Base-by-base conservation (phyloP, 30 jellyfish, hydroid and myxozoan species). In the Phacellophora camtschatica region DNA sequence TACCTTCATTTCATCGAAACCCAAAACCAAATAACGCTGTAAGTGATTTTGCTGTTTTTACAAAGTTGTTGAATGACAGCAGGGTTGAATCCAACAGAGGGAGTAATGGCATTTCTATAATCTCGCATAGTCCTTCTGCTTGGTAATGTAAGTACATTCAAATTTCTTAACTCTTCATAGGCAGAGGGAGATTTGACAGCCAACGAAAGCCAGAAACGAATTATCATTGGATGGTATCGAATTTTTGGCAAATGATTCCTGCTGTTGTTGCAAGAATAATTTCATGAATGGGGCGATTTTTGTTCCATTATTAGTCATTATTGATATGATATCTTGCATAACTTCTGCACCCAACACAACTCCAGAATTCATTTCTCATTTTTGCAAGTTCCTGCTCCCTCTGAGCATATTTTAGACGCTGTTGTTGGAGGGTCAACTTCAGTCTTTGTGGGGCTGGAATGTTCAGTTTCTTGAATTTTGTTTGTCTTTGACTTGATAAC, bases 271-370 rank as follows among this genome's bases (percentile, higher is more conserved):
- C 84, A 85, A 74, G 56, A 57, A 74, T 53, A 53, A 33, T 20
- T 53, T 79, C 90, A 79, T 79, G 48, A 79, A 79, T 61, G 90
- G 86, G 24, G 90, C 36, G 13, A 61, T 29, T 32, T 76, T 46
- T 36, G 53, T 33, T 49, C 82, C 61, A 22, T 66, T 33, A 28
- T 37, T 32, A 62, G 28, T n/a, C 0, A 79, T 79, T 39, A 79
- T 79, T 25, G 34, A 37, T 37, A 18, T 64, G 56, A 64, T 37
- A 27, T 64, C 78, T 64, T 64, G 35, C 20, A n/a, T 37, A 10
- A 64, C 30, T 64, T 64, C 78, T 23, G 78, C 49, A 64, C 5
- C 78, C 49, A 64, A 22, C 50, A 37, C 49, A 28, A 64, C 49
- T 15, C 78, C 50, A 25, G 49, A 64, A 23, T 64, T 33, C 49